Base-by-base conservation (phyloP, 2,888 invertebrate genomes). In the Drosophila ustulata region DNA sequence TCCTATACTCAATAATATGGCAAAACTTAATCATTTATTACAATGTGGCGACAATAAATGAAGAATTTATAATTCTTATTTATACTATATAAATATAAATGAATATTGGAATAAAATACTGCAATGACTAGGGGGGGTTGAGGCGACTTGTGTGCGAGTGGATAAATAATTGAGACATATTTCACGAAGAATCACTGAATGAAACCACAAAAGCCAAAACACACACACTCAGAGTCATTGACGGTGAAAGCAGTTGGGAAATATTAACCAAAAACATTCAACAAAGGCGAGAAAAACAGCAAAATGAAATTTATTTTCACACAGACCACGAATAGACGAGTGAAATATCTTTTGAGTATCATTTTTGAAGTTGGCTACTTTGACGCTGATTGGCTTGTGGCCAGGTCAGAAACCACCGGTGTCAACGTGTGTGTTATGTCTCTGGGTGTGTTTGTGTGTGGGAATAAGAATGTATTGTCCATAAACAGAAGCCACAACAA, bases 121-220 rank as follows among this genome's bases (percentile, higher is more conserved):
- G 41, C 28, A 7, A 41, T 13, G 23, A 18, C 30, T 3, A 39
- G 18, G 23, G 8, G 4, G 37, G 37, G n/a, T 37, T 37, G n/a
- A 37, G n/a, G 37, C 52, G 61, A 59, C 46, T 25, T 49, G 25
- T 53, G 32, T 65, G 46, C 34, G 11, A 43, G 70, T 71, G 50
- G 43, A 75, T 89, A 81, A 75, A 79, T 84, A 89, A 89, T 89
- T 79, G 70, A 82, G 86, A 73, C 66, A 82, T 80, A 85, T 82
- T 71, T 78, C 79, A 71, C 53, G 52, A 58, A 41, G 39, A 41
- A 26, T 34, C 13, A 34, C 45, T 66, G 57, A 26, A 53, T 53
- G 6, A 49, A 71, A 41, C 56, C 52, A 25, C 62, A 69, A 62
- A 65, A 66, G 45, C 62, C 57, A 57, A 46, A 59, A 49, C 45